Evolutionary conservation across 2,888 invertebrate genomes (phyloP), one percentile per base, ranked within the genome.

Genomic region (Plusia festucae): DNA sequence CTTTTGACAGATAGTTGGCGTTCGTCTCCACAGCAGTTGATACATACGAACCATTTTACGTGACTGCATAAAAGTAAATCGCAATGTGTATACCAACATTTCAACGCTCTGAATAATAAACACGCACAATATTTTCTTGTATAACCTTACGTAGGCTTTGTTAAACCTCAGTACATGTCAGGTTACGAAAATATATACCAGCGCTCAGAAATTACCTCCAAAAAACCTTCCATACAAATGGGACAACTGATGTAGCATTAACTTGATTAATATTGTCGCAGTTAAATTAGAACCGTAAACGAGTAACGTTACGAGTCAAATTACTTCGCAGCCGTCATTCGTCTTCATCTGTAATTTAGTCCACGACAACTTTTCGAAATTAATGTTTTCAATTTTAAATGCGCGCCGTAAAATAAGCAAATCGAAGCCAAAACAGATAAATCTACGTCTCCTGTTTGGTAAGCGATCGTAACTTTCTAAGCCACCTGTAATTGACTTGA

Each of bases 401-500:
- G 85, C 74, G 73, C 74, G 68, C 68, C 82, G 79, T 71, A 82
- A 87, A 89, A 89, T 85, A 90, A 89, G 84, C 86, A 88, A 90
- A 90, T 89, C 86, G 85, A 82, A 88, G 82, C 81, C 79, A 83
- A 85, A 81, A 75, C 81, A 89, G 83, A 90, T 92, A 90, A 91
- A 90, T 93, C 89, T 80, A 73, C 81, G 90, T 91, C 89, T 83
- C 73, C 79, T 74, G 72, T 74, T 78, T 78, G 77, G 67, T 82
- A 79, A 79, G 73, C 85, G 86, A 88, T 91, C 89, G 91, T 90
- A 92, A 93, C 90, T 92, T 90, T 82, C 73, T 86, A 90, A 92
- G 87, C 89, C 87, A 87, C 83, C 87, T 88, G 88, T 91, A 91
- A 92, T 91, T 91, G 88, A 82, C 82, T 83, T 83, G 84, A 81